phyloP scores from a whole-genome alignment of 2,888 invertebrate species.

The Hypomecis atomaria region DNA sequence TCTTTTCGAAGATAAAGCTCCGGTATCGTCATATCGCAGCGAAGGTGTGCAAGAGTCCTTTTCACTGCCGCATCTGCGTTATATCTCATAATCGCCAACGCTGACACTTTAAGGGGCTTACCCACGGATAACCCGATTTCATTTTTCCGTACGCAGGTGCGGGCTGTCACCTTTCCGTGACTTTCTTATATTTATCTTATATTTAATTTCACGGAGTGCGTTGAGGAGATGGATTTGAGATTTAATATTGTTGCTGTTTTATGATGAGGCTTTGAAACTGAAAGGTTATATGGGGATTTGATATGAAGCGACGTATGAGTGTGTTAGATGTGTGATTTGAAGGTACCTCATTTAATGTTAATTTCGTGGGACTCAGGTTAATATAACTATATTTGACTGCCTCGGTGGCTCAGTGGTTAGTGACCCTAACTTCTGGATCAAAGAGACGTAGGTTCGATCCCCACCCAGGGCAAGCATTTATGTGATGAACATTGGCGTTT shows the following conservation, averaged over 20 bases:
- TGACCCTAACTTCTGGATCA: too few species aligned
- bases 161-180: constrained; percentile 55
- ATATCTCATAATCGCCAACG: constrained; percentile 62
- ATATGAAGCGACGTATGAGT: constrained; percentile 15
- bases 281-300: constrained; percentile 20
- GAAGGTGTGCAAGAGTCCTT: constrained; percentile 4
- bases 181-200: constrained; percentile 56
- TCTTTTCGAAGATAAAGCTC: too few species aligned
- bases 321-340: background rate
- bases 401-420: too few species aligned
- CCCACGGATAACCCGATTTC: constrained; percentile 61
- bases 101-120: constrained; percentile 68
- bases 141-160: constrained; percentile 57
- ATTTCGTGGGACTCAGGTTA: background rate
- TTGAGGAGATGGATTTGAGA: constrained; percentile 53
- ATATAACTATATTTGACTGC: too few species aligned
- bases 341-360: background rate
- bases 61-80: constrained; percentile 48
- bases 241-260: constrained; percentile 47
- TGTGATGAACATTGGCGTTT: too few species aligned
- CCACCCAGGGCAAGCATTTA: too few species aligned
- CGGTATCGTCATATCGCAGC: too few species aligned
- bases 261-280: constrained; percentile 33
- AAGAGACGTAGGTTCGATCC: too few species aligned
- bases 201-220: constrained; percentile 55